Base-by-base conservation (phyloP, 64 coral and sea anemone species). In the Montipora sp. region DNA sequence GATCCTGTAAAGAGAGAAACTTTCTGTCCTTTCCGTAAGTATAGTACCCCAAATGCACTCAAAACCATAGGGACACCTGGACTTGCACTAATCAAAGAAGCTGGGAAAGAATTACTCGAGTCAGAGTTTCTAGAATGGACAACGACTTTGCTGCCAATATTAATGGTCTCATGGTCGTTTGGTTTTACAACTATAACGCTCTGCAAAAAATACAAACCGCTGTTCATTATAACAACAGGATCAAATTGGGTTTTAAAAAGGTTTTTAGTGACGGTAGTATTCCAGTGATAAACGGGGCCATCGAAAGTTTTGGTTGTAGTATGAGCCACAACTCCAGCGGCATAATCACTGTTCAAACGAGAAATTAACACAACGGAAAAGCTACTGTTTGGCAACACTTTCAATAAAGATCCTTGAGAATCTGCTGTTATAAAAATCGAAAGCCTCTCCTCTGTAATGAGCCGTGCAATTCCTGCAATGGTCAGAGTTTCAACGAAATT, bases 11-110 rank as follows among this genome's bases (percentile, higher is more conserved):
- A 69, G 3, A 68, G 60, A 68, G 3, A 5, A 68, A 84, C 36
- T 20, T 21, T 48, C 16, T 84, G 81, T 48, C 59, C 59, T 84
- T 84, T 69, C 20, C 60, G 27, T 12, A 84, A 15, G 59, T 47
- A 84, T 7, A 84, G 16, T 43, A 67, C 61, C 66, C 81, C 81
- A 84, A 84, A 84, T 69, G 81, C 81, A 68, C 81, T 48, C 5
- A 84, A 36, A 1, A 47, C 60, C 67, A 84, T 63, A 57, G 53
- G 2, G 53, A 8, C 53, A 57, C 7, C 11, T 57, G 53, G 0
- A 57, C 11, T 57, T 57, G 53, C 7, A 57, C 11, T 57, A 57
- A 8, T 36, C 36, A 36, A 36, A 36, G 36, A 36, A 36, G 36
- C 36, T 36, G 1, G 36, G 36, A 36, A 36, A 24, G 24, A 24